Conservation (phyloP, 2,888 invertebrate species). For the Alentia gelatinosa region DNA sequence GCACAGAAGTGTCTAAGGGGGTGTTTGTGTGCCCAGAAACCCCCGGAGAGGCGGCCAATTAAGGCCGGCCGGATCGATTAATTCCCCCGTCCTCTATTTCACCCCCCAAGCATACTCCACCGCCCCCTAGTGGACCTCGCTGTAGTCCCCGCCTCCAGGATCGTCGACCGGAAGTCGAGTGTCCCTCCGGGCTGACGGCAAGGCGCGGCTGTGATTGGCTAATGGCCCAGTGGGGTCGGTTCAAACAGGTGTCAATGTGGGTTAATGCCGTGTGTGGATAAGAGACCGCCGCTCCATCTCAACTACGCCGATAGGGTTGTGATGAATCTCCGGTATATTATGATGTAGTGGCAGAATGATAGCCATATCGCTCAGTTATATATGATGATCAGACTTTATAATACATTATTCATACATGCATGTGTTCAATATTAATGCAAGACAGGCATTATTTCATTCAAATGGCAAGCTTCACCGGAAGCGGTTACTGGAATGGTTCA, state of each 20-base stretch:
- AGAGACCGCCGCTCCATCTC: not conserved
- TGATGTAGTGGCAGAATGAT: no score
- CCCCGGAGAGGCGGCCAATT: not conserved
- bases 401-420: no score
- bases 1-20: no score
- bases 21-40: not conserved
- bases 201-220: not conserved
- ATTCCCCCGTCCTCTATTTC: not conserved
- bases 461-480: slow-evolving; percentile 2
- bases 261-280: not conserved
- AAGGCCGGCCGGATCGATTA: not conserved
- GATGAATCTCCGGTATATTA: no score
- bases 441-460: not conserved
- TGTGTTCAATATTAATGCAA: no score
- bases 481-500: slow-evolving; percentile 32
- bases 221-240: not conserved
- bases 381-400: no score
- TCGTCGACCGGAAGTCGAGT: not conserved
- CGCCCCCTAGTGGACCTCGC: not conserved
- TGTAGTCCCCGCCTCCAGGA: not conserved
- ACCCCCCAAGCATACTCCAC: not conserved
- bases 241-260: not conserved
- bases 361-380: no score
- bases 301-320: no score
- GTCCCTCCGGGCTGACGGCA: not conserved